Evolutionary conservation across 1,140 invertebrate species (phyloP).

Genomic region (Drosophila cardini): DNA sequence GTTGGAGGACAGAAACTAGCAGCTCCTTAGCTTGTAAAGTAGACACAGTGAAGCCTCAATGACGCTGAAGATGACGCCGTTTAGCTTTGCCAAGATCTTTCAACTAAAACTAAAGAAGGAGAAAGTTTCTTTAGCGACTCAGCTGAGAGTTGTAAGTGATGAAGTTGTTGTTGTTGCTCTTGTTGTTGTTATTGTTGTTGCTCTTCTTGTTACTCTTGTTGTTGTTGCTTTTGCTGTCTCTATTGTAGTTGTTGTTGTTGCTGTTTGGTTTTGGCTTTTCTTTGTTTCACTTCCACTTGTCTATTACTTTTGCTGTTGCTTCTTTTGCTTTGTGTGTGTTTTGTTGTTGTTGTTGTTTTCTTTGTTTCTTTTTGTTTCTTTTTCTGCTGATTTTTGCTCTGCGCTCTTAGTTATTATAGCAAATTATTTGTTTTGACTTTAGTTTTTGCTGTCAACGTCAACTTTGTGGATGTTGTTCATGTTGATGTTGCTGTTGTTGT

Average conservation of each 20-base stretch:
- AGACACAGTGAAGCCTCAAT: constrained; percentile 39
- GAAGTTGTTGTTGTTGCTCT: constrained; percentile 10
- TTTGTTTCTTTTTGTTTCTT: constrained; percentile 32
- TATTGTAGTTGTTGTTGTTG: constrained; percentile 22
- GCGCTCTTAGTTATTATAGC: constrained; percentile 80
- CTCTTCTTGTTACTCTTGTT: too few species aligned
- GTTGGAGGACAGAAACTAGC: constrained; percentile 7
- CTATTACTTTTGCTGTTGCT: constrained; percentile 54
- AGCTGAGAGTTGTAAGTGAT: constrained; percentile 39
- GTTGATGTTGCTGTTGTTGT: constrained; percentile 22
- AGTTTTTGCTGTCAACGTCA: constrained; percentile 65
- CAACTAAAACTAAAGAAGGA: constrained; percentile 37
- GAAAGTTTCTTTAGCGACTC: constrained; percentile 70
- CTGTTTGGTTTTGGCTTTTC: constrained; percentile 46
- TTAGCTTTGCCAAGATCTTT: constrained; percentile 45
- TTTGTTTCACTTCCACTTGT: constrained; percentile 78
- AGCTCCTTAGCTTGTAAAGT: constrained; percentile 75
- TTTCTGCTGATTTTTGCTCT: constrained; percentile 69
- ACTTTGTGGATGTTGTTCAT: constrained; percentile 7
- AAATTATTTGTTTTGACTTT: constrained; percentile 82
- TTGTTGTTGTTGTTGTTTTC: too few species aligned
- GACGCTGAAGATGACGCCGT: constrained; percentile 63
- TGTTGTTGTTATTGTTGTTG: constrained; percentile 15
- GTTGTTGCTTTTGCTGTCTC: constrained; percentile 2
- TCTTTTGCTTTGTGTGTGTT: constrained; percentile 7